Evolutionary conservation across 2,888 invertebrate species (phyloP).

Genomic region (Drosophila koepferae): DNA sequence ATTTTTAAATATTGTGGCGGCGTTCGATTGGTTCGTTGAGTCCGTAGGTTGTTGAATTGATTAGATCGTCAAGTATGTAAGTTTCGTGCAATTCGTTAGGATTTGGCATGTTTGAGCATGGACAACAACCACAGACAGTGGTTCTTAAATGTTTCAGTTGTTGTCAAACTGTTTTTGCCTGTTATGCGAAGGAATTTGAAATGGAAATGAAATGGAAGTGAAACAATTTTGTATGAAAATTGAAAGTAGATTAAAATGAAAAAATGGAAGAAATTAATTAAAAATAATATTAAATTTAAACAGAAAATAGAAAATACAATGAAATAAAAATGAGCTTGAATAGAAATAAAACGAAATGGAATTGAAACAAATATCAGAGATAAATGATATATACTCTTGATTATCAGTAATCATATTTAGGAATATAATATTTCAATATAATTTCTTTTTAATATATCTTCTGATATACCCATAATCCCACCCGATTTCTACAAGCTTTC

Average conservation of each 20-base stretch:
- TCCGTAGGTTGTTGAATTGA: background rate
- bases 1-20: background rate
- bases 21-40: slow-evolving; percentile 18
- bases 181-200: background rate
- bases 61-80: background rate
- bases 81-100: background rate
- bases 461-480: background rate
- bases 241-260: background rate
- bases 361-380: background rate
- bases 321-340: no score
- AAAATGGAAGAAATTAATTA: no score
- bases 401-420: background rate
- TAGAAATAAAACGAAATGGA: background rate
- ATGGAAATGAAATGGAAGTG: background rate
- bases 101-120: background rate
- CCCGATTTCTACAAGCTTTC: no score
- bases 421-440: background rate
- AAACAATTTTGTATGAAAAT: background rate
- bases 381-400: background rate
- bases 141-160: fast-evolving
- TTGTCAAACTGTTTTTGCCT: background rate
- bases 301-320: background rate
- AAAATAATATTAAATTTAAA: background rate
- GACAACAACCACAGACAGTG: slow-evolving; percentile 2
- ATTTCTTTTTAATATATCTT: no score